Percentiles rank a stretch among this genome's conserved stretches.
phyloP scores from a whole-genome alignment of 2,797 vertebrate genomes.

The Urosaurus nigricauda region DNA sequence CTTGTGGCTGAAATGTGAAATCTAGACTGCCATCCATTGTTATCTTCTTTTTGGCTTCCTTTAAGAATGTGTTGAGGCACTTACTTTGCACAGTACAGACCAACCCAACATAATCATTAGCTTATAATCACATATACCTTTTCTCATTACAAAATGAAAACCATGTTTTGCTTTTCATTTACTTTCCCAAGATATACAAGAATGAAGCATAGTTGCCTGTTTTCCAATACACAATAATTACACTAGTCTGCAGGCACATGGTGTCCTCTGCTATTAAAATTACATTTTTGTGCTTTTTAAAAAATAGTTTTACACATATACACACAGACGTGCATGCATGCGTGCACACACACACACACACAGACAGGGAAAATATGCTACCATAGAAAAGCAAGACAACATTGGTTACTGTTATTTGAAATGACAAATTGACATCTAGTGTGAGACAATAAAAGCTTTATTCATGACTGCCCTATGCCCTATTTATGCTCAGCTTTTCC shows the following conservation, averaged over 20 bases:
- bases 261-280: conserved; percentile 6
- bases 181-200: not conserved
- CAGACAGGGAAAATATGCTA: not conserved
- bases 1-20: not conserved
- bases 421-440: conserved; percentile 48
- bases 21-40: not conserved
- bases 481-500: conserved; percentile 59
- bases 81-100: conserved; percentile 13
- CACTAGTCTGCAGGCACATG: not conserved
- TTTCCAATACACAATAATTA: not conserved
- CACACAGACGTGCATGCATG: not conserved
- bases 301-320: not conserved
- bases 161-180: conserved; percentile 25
- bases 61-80: not conserved
- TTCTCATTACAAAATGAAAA: not conserved
- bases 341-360: not conserved
- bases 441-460: conserved; percentile 67
- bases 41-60: not conserved
- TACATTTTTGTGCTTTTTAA: not conserved
- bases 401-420: conserved; percentile 64
- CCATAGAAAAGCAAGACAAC: conserved; percentile 37
- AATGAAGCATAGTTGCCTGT: not conserved
- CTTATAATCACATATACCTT: not conserved
- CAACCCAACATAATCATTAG: not conserved
- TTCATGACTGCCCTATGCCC: conserved; percentile 64